Base-by-base conservation (phyloP, 2,797 vertebrate genomes). In the Sebastes matsubarae region DNA sequence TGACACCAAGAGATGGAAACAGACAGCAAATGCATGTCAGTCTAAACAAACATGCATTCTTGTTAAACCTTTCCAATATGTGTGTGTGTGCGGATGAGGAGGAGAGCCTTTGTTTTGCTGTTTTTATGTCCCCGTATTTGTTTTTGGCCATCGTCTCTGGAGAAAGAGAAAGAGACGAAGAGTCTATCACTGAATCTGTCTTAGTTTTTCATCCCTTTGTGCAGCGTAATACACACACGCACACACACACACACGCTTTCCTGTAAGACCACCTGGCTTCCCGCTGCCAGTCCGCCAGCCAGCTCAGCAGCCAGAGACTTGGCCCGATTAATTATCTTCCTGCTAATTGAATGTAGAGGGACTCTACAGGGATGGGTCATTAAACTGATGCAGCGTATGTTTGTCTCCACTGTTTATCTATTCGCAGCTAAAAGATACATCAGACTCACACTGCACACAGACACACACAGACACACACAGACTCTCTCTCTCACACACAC, bases 271-370 rank as follows among this genome's bases (percentile, higher is more conserved):
- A 94, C 94, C 95, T 94, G 93, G 90, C 89, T 94, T 90, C 90
- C 88, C 78, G 84, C 84, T 94, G 90, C 93, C 93, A 94, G 88
- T 91, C 88, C 80, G 85, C 87, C 92, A 94, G 90, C 92, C 86
- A 92, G 85, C 90, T 83, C 90, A 90, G 84, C 91, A 93, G 89
- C 91, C 88, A 91, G 90, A 92, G 92, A 88, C 93, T 91, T 82
- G 88, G 92, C 89, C 93, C 93, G 81, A 95, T 94, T 94, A 94
- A 96, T 95, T 95, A 95, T 92, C 92, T 93, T 77, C 63, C 82
- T 91, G 91, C 94, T 96, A 96, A 96, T 96, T 96, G 95, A 96
- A 96, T 96, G 93, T 95, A 93, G 91, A 87, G 92, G 93, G 94
- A 93, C 93, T 95, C 95, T 96, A 89, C 92, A 90, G 95, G 95